A percentile compares a stretch with the other conserved stretches of the same genome.
These are phyloP conservation scores for Stenopsyche tienmushanensis DNA, from an alignment of 1,140 invertebrate species.

Conservation along the genomic window DNA sequence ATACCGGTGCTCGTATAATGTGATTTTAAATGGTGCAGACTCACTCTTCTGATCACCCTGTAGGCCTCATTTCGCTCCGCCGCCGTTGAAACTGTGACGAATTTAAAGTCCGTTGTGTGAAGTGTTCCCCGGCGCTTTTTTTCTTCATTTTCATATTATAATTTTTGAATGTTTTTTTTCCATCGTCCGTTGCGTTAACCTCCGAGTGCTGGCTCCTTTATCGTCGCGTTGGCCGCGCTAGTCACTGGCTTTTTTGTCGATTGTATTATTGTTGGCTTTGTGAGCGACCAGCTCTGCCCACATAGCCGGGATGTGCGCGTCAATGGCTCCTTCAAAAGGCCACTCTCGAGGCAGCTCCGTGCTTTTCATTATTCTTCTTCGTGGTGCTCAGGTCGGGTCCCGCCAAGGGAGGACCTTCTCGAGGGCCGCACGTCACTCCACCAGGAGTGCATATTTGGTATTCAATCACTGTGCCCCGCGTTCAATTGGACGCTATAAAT, in stretches of 20 bases:
- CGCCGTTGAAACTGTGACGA: slow-evolving; percentile 39
- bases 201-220: neutral
- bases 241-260: slow-evolving; percentile 14
- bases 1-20: neutral
- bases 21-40: slow-evolving; percentile 15
- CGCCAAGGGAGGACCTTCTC: slow-evolving; percentile 7
- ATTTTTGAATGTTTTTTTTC: slow-evolving; percentile 35
- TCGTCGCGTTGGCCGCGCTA: slow-evolving; percentile 8
- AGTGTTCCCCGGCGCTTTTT: slow-evolving; percentile 30
- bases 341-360: too few relatives aligned
- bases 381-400: neutral
- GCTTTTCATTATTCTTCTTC: neutral
- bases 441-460: slow-evolving; percentile 5
- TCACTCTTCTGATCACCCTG: slow-evolving; percentile 20
- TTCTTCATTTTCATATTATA: slow-evolving; percentile 39
- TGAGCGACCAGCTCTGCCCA: slow-evolving; percentile 20
- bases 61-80: slow-evolving; percentile 34
- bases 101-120: slow-evolving; percentile 39
- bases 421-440: slow-evolving; percentile 12
- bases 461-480: slow-evolving; percentile 21
- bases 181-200: slow-evolving; percentile 4
- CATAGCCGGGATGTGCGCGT: neutral
- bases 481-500: slow-evolving; percentile 31
- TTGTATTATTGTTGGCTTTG: slow-evolving; percentile 26
- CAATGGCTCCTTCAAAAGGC: slow-evolving; percentile 14